Conservation (phyloP, 2,113 vertebrate species). For the Stigmatopora argus region DNA sequence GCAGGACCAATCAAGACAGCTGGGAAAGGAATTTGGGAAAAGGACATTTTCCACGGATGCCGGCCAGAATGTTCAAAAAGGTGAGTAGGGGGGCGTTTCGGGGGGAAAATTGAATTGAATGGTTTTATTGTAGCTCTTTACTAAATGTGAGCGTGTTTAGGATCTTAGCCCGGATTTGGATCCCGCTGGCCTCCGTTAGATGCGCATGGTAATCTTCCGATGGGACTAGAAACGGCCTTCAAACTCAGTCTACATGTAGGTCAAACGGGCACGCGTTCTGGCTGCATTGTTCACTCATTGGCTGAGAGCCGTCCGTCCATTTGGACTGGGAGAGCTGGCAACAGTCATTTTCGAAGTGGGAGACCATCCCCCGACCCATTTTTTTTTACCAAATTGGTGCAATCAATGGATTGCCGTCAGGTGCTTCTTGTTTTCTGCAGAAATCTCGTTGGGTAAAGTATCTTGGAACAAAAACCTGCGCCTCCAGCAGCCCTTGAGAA, state of each 20-base stretch:
- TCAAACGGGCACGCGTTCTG: neutral
- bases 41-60: neutral
- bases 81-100: too few relatives aligned
- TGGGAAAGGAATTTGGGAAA: conserved; percentile 21
- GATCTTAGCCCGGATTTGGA: conserved; percentile 47
- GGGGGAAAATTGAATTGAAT: too few relatives aligned
- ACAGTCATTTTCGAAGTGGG: too few relatives aligned
- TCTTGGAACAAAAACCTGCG: too few relatives aligned
- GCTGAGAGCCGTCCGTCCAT: too few relatives aligned
- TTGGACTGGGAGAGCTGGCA: too few relatives aligned
- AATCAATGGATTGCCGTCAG: too few relatives aligned
- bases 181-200: conserved; percentile 28
- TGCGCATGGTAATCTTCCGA: conserved; percentile 36
- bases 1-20: conserved; percentile 37
- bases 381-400: too few relatives aligned
- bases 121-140: neutral
- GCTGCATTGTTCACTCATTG: neutral
- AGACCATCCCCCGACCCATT: too few relatives aligned
- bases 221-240: conserved; percentile 15
- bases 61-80: conserved; percentile 9
- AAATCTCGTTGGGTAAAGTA: too few relatives aligned
- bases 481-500: too few relatives aligned
- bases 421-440: too few relatives aligned
- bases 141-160: conserved; percentile 51
- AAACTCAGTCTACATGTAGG: neutral